phyloP scores from a whole-genome alignment of 1,140 invertebrate genomes.

The Phthorimaea operculella region DNA sequence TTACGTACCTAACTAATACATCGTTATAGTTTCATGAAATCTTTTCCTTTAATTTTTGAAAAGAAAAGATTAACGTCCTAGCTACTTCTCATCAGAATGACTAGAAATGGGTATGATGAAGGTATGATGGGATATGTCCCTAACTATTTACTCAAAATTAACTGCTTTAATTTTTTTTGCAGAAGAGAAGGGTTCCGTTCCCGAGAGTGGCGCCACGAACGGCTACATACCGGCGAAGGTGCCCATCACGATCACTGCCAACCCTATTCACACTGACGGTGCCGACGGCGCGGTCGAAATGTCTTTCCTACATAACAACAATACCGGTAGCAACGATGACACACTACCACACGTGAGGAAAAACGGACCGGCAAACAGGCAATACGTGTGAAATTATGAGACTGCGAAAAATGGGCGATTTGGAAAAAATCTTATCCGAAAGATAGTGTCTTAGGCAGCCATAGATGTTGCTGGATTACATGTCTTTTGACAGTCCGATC shows the following conservation, averaged over 20 bases:
- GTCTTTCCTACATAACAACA: conserved; percentile 61
- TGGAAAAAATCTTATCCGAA: too few species aligned
- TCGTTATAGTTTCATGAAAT: too few species aligned
- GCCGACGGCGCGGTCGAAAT: conserved; percentile 53
- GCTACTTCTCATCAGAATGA: too few species aligned
- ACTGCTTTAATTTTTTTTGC: conserved; percentile 18
- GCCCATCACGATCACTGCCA: conserved; percentile 59
- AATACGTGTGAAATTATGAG: conserved; percentile 44
- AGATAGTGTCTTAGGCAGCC: too few species aligned
- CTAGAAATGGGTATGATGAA: too few species aligned
- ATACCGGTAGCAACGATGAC: conserved; percentile 42
- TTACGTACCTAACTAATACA: too few species aligned
- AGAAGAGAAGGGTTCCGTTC: conserved; percentile 53
- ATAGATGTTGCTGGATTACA: too few species aligned
- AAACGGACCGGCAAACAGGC: conserved; percentile 39
- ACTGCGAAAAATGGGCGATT: not conserved
- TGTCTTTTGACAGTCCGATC: too few species aligned
- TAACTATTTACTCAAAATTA: too few species aligned
- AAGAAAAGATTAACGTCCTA: too few species aligned
- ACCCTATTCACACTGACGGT: conserved; percentile 58
- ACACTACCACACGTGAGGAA: conserved; percentile 50
- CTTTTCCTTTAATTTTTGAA: too few species aligned
- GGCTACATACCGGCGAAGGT: conserved; percentile 59
- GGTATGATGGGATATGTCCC: too few species aligned
- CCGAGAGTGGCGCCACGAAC: conserved; percentile 38